Percentiles rank a stretch among this genome's conserved stretches.
Evolutionary conservation across 2,888 invertebrate species (phyloP).

Genomic region (Ferrisia virgata): DNA sequence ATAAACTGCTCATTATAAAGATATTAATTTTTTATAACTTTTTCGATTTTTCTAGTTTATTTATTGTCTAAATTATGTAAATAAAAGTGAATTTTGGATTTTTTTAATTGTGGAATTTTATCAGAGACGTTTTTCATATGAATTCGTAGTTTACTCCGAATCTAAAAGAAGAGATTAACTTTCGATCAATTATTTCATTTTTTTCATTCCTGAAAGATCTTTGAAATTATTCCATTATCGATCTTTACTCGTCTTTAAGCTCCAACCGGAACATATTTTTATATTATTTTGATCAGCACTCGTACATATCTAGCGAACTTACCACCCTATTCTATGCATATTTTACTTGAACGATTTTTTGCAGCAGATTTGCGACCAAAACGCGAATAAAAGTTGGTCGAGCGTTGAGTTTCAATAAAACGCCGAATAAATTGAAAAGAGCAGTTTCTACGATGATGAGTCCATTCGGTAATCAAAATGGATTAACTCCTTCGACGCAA

Average conservation of each 20-base stretch:
- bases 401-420: conserved; percentile 93
- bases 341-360: too few relatives aligned
- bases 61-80: neutral
- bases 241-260: too few relatives aligned
- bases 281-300: too few relatives aligned
- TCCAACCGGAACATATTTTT: too few relatives aligned
- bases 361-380: conserved; percentile 67
- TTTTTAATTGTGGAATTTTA: too few relatives aligned
- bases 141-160: too few relatives aligned
- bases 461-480: conserved; percentile 59
- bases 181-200: neutral
- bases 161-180: neutral
- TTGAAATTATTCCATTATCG: too few relatives aligned
- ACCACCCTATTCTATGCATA: too few relatives aligned
- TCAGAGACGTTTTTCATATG: too few relatives aligned
- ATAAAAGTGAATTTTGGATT: neutral
- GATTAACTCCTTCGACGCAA: conserved; percentile 46
- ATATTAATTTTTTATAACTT: neutral
- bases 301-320: too few relatives aligned
- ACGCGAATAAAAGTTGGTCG: conserved; percentile 85
- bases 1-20: neutral
- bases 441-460: conserved; percentile 94
- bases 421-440: conserved; percentile 87
- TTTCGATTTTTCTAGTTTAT: neutral
- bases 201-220: too few relatives aligned